Evolutionary conservation across 2,888 invertebrate genomes (phyloP).

Genomic region (Dioctria rufipes): DNA sequence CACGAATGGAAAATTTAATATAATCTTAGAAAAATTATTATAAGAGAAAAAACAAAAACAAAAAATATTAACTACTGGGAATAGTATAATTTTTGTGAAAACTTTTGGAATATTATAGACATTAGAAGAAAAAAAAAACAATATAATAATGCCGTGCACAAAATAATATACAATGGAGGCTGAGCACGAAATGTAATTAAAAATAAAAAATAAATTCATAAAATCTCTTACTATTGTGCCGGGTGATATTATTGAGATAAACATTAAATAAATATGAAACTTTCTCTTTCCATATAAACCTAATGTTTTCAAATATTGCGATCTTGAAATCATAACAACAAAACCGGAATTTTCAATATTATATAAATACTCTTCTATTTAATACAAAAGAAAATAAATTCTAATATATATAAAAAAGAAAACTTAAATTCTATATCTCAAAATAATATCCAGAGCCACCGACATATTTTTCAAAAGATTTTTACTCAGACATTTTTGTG

Average conservation of each 20-base stretch:
- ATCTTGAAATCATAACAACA: constrained; percentile 1
- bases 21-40: background rate
- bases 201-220: background rate
- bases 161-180: constrained; percentile 41
- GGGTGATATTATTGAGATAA: constrained; percentile 35
- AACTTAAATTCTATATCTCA: background rate
- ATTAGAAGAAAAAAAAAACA: background rate
- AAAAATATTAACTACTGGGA: background rate
- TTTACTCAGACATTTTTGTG: constrained; percentile 7
- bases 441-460: constrained; percentile 36
- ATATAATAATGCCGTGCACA: constrained; percentile 33
- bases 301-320: background rate
- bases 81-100: background rate
- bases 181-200: constrained; percentile 26
- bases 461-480: constrained; percentile 28
- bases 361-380: background rate
- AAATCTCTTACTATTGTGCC: constrained; percentile 26
- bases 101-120: constrained; percentile 26
- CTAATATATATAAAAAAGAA: no score
- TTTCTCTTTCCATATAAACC: background rate
- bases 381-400: no score
- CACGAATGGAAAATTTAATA: constrained; percentile 15
- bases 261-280: constrained; percentile 2
- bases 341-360: background rate
- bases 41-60: background rate